phyloP scores from a whole-genome alignment of 2,797 vertebrate species.

The Fistularia tabacaria region DNA sequence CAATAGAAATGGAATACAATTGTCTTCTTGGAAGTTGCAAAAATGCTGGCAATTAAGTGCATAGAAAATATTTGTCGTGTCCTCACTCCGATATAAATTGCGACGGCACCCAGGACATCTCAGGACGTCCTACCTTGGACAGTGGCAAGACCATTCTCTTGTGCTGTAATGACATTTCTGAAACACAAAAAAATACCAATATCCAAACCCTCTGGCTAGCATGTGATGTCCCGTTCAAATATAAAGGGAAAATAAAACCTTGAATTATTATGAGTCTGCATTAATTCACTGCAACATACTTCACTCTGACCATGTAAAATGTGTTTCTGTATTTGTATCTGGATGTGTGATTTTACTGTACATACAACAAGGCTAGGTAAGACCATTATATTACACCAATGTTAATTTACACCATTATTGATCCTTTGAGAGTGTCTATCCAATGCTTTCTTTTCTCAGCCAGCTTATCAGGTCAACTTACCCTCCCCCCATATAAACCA shows the following conservation, averaged over 20 bases:
- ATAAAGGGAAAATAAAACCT: not conserved
- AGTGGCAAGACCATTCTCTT: conserved; percentile 21
- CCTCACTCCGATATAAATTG: conserved; percentile 47
- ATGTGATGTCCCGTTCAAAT: conserved; percentile 10
- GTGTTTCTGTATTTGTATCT: conserved; percentile 1
- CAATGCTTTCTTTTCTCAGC: conserved; percentile 40
- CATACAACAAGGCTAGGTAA: conserved; percentile 25
- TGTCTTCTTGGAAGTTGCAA: conserved; percentile 6
- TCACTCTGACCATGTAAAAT: not conserved
- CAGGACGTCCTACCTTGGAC: conserved; percentile 30
- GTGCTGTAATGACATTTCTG: conserved; percentile 43
- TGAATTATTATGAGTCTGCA: not conserved
- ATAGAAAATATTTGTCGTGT: conserved; percentile 25
- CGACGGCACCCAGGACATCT: conserved; percentile 9
- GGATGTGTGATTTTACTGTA: conserved; percentile 9
- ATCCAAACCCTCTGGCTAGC: conserved; percentile 3
- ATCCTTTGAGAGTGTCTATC: conserved; percentile 21
- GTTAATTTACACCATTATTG: conserved; percentile 52
- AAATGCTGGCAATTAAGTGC: conserved; percentile 3
- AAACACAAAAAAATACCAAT: conserved; percentile 40
- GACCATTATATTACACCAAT: not conserved
- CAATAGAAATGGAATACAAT: not conserved
- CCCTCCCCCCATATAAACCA: conserved; percentile 8
- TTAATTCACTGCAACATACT: not conserved
- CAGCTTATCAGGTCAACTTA: conserved; percentile 19